Evolutionary conservation across 2,113 vertebrate genomes (phyloP).

Genomic region (Panthera uncia): DNA sequence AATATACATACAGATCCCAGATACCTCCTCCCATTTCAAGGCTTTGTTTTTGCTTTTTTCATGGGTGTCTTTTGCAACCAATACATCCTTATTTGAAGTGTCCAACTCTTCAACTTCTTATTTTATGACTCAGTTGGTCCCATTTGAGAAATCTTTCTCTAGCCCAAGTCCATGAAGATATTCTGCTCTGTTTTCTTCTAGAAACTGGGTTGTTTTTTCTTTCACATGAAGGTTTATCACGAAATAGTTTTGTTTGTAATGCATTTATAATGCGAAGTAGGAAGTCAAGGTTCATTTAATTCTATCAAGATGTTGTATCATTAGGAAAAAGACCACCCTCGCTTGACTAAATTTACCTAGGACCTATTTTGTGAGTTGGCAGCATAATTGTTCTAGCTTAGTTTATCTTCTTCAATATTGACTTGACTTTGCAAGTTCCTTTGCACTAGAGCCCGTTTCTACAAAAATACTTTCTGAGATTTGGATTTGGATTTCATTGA

Average conservation of each 20-base stretch:
- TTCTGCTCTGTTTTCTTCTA: background rate
- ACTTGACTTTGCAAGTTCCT: background rate
- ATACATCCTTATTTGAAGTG: background rate
- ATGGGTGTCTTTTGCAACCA: background rate
- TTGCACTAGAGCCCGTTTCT: background rate
- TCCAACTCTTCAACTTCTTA: background rate
- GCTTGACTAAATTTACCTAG: background rate
- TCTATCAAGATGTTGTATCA: background rate
- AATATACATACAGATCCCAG: background rate
- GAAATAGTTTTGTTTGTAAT: background rate
- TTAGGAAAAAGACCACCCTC: background rate
- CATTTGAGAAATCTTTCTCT: background rate
- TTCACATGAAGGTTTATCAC: background rate
- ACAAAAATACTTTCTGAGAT: background rate
- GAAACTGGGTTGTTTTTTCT: background rate
- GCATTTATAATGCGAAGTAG: background rate
- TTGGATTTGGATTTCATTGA: background rate
- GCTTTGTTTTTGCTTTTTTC: background rate
- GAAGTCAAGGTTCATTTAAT: background rate
- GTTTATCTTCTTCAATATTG: background rate
- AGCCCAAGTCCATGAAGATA: background rate
- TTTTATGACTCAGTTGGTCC: background rate
- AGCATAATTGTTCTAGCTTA: background rate
- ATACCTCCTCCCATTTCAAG: background rate
- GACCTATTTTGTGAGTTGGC: background rate